These are phyloP conservation scores for Bombus turneri DNA, from an alignment of 1,140 invertebrate species.

Conservation along the genomic window DNA sequence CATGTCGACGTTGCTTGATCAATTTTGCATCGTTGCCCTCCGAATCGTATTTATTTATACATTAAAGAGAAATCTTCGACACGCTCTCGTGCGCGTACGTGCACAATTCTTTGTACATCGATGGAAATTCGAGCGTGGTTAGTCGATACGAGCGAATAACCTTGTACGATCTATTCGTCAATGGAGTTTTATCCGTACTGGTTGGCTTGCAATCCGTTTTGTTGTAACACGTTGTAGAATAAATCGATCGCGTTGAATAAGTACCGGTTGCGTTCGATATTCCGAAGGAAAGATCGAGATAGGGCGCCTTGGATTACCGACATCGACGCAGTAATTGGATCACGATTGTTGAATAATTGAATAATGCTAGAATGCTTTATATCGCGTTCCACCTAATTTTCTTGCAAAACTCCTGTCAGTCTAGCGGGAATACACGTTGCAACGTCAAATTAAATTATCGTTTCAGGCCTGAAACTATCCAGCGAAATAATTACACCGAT, in stretches of 20 bases:
- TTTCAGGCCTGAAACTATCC: neutral
- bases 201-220: neutral
- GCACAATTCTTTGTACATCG: too few species aligned
- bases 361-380: slow-evolving; percentile 4
- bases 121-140: too few species aligned
- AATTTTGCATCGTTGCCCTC: too few species aligned
- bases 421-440: neutral
- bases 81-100: too few species aligned
- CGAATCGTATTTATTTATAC: too few species aligned
- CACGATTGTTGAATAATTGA: slow-evolving; percentile 22
- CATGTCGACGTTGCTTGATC: too few species aligned
- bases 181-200: neutral
- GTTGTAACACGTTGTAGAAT: neutral
- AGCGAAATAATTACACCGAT: neutral
- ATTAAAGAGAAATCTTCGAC: too few species aligned
- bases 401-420: neutral
- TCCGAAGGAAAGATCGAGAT: slow-evolving; percentile 16
- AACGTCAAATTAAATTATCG: neutral
- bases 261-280: slow-evolving; percentile 3
- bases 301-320: slow-evolving; percentile 5
- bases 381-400: neutral
- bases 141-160: neutral
- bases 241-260: neutral
- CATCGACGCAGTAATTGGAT: slow-evolving; percentile 13
- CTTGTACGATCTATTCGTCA: neutral